Conservation (phyloP, 2,888 invertebrate genomes). For the Eustalomyia histrio region DNA sequence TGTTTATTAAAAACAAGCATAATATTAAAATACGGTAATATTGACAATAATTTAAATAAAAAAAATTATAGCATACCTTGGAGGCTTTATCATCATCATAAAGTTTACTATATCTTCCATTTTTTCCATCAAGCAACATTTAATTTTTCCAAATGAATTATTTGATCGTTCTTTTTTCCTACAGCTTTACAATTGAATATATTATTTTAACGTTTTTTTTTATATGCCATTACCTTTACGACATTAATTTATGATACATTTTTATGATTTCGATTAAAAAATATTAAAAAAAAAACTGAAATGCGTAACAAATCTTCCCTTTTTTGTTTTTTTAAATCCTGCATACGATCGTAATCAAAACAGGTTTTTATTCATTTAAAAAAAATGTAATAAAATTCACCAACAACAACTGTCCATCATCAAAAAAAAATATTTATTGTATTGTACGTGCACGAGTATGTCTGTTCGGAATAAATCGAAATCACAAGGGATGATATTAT, state of each 20-base stretch:
- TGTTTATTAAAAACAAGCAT: too few species aligned
- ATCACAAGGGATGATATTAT: conserved; percentile 50
- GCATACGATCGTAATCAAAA: conserved; percentile 53
- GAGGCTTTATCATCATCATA: neutral
- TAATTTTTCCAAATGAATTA: neutral
- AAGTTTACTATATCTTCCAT: neutral
- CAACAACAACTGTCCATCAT: conserved; percentile 31
- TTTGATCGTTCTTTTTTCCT: neutral
- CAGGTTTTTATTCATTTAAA: conserved; percentile 49
- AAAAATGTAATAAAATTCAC: conserved; percentile 28
- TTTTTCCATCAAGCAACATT: neutral
- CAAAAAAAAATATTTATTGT: neutral
- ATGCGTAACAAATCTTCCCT: conserved; percentile 31
- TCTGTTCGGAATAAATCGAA: conserved; percentile 5
- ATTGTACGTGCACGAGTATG: too few species aligned
- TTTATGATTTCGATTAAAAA: conserved; percentile 18
- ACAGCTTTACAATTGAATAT: conserved; percentile 12
- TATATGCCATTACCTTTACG: neutral
- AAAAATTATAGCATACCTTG: neutral
- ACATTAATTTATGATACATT: conserved; percentile 14
- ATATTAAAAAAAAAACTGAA: neutral
- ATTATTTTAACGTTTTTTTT: conserved; percentile 1
- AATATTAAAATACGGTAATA: too few species aligned
- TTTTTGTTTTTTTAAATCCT: conserved; percentile 25
- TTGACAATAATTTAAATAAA: neutral